phyloP scores from a whole-genome alignment of 1,140 invertebrate species.

The Drosophila miranda region DNA sequence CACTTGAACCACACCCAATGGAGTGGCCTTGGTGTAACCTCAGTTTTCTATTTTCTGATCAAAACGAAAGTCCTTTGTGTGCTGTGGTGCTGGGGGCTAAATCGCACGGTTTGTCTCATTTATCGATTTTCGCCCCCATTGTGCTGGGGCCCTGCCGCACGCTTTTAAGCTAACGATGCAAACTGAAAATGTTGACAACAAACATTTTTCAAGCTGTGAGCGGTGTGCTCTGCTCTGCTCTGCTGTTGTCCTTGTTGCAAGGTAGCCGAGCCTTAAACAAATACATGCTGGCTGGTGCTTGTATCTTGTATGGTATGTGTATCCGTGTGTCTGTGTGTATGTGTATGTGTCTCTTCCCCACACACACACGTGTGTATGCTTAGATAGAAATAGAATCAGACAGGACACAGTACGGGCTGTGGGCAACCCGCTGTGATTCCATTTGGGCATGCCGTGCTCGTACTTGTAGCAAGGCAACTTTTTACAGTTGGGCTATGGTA shows the following conservation, averaged over 20 bases:
- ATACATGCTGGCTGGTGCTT: conserved; percentile 28
- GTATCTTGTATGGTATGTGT: conserved; percentile 8
- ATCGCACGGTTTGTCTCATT: conserved; percentile 73
- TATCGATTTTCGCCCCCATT: conserved; percentile 75
- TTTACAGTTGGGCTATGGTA: conserved; percentile 63
- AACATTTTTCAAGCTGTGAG: conserved; percentile 80
- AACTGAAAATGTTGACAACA: conserved; percentile 81
- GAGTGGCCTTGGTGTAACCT: conserved; percentile 38
- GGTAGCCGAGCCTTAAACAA: conserved; percentile 70
- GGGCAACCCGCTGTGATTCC: conserved; percentile 69
- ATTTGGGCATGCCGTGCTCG: conserved; percentile 40
- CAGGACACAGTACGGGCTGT: conserved; percentile 20
- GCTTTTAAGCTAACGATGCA: conserved; percentile 81
- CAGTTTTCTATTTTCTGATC: conserved; percentile 52
- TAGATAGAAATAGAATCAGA: conserved; percentile 57
- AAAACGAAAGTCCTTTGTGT: conserved; percentile 62
- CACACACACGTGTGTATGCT: conserved; percentile 17
- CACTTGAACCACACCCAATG: conserved; percentile 26
- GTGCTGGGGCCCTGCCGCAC: conserved; percentile 36
- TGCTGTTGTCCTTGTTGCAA: conserved; percentile 52
- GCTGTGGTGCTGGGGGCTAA: conserved; percentile 37
- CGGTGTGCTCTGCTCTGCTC: conserved; percentile 38
- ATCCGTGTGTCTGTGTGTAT: conserved; percentile 8
- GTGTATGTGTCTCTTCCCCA: conserved; percentile 18
- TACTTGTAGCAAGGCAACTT: conserved; percentile 29